Base-by-base conservation (phyloP, 2,797 vertebrate species). In the Sebastes itinus region DNA sequence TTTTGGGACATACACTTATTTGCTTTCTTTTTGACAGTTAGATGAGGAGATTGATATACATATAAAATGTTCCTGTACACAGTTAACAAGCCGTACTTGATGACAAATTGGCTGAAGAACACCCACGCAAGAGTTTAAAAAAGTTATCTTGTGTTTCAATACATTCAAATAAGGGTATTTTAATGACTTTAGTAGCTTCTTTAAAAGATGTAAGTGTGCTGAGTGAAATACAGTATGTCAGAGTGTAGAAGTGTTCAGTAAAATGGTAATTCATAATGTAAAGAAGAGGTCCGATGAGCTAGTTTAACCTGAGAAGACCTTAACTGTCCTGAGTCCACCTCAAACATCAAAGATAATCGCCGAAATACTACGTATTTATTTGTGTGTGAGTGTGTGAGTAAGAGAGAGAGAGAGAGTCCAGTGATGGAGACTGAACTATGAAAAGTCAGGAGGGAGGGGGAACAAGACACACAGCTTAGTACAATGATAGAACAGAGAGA, bases 391-490 rank as follows among this genome's bases (percentile, higher is more conserved):
- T 42, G 38, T 14, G 38, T 42, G 38, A 14, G 38, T 38, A 13
- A 16, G 35, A 9, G 27, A 72, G 77, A 86, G 89, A 73, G 74
- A 82, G 84, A 89, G 92, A 95, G 81, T 94, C 92, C 90, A 93
- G 92, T 94, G 87, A 93, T 93, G 93, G 83, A 87, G 80, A 88
- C 80, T 88, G 82, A 90, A 84, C 68, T 92, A 91, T 87, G 88
- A 87, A 78, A 89, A 92, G 90, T 95, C 86, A 71, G 88, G 84
- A 83, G 59, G 30, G 67, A 68, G 52, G 88, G 84, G 85, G 55
- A 78, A 86, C 75, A 88, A 80, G 82, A 70, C 55, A 78, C 70
- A 72, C 58, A 75, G 79, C 72, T 78, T 80, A 64, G 38, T 30
- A 58, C 82, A 82, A 80, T 85, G 86, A 87, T 85, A 68, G 70